Evolutionary conservation across 1,140 invertebrate genomes (phyloP).

Genomic region (Sarcophaga peregrina): DNA sequence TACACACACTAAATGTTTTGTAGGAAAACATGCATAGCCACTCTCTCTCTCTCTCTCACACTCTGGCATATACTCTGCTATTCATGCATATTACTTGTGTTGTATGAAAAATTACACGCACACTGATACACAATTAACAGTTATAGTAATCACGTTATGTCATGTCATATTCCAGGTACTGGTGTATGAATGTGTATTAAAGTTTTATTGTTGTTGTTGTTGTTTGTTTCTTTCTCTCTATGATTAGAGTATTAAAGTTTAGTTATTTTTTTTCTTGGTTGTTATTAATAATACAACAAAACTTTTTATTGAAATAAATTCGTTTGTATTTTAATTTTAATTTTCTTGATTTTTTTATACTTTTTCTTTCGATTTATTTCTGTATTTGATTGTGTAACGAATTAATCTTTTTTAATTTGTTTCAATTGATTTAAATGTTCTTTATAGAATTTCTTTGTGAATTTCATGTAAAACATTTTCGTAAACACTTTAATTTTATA

Average conservation of each 20-base stretch:
- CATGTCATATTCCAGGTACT: conserved; percentile 3
- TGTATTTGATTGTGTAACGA: no score
- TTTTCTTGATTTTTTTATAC: no score
- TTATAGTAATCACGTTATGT: conserved; percentile 30
- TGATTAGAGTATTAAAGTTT: no score
- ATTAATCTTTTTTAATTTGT: neutral
- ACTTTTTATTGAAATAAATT: no score
- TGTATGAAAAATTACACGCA: neutral
- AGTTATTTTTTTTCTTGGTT: no score
- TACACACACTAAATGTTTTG: neutral
- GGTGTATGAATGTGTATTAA: neutral
- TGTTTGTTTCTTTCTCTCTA: neutral
- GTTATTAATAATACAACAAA: no score
- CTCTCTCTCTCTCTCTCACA: no score
- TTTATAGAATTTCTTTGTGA: conserved; percentile 57
- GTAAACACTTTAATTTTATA: conserved; percentile 62
- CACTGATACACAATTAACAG: neutral
- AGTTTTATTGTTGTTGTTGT: neutral
- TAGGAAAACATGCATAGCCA: no score
- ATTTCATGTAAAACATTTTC: conserved; percentile 57
- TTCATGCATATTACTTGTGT: no score
- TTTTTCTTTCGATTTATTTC: no score
- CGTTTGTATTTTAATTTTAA: no score
- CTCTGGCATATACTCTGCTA: no score
- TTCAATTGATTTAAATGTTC: conserved; percentile 42